phyloP scores from a whole-genome alignment of 2,888 invertebrate species.

The Aelia acuminata region DNA sequence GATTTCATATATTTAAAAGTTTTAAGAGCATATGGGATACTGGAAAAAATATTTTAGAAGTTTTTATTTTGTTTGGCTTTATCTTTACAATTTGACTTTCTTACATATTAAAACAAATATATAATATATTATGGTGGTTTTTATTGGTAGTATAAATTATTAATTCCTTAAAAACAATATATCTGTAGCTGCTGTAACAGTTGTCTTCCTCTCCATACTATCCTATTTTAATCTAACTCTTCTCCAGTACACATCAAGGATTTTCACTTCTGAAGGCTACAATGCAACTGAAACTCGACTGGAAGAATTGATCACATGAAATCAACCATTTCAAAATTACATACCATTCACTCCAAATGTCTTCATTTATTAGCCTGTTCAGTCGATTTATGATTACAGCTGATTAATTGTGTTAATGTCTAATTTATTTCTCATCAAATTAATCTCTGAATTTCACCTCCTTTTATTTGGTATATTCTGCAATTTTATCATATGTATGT shows the following conservation, averaged over 20 bases:
- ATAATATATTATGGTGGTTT: background rate
- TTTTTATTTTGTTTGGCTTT: background rate
- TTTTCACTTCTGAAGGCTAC: constrained; percentile 16
- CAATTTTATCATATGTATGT: background rate
- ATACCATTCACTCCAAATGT: background rate
- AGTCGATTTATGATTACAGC: background rate
- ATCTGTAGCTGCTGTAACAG: background rate
- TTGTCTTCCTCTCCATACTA: constrained; percentile 40
- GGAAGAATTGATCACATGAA: background rate
- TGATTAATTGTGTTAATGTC: background rate
- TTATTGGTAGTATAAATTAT: background rate
- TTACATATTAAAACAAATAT: background rate
- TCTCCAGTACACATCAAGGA: constrained; percentile 34
- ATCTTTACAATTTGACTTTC: background rate
- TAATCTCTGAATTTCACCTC: background rate
- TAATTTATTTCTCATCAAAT: background rate
- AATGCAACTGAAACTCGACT: background rate
- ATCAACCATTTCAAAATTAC: background rate
- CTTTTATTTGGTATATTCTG: background rate
- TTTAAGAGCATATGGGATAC: too few species aligned
- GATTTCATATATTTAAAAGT: background rate
- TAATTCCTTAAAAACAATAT: constrained; percentile 30
- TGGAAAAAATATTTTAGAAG: background rate
- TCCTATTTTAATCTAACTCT: constrained; percentile 42
- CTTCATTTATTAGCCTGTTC: background rate